Percentiles rank a stretch among this genome's conserved stretches.
Evolutionary conservation across 2,113 vertebrate species (phyloP).

Genomic region (Muntiacus muntjak): DNA sequence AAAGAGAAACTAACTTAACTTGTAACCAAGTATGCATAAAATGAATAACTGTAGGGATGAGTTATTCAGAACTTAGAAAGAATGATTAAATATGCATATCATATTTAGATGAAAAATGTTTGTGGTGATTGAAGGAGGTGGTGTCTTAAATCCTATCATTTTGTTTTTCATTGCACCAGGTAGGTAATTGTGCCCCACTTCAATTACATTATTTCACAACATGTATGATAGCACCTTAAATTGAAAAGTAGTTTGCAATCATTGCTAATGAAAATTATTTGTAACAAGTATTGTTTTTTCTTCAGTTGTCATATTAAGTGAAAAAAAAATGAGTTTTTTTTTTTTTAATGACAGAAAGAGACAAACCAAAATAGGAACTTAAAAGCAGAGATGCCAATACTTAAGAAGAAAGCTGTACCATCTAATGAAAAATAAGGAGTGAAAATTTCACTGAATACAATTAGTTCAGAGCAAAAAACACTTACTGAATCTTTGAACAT

Average conservation of each 20-base stretch:
- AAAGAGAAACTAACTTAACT: background rate
- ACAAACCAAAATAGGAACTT: background rate
- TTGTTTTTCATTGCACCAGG: conserved; percentile 1
- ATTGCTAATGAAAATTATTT: conserved; percentile 62
- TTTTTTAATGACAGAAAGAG: background rate
- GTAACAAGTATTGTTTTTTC: background rate
- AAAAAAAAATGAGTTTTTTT: background rate
- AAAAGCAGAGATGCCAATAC: background rate
- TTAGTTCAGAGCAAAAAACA: background rate
- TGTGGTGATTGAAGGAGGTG: background rate
- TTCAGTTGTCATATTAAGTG: background rate
- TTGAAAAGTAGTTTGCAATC: conserved; percentile 49
- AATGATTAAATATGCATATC: conserved; percentile 24
- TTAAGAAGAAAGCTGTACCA: background rate
- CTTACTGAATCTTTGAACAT: background rate
- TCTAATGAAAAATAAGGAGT: background rate
- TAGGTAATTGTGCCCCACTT: conserved; percentile 41
- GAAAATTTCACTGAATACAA: background rate
- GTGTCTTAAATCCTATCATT: background rate
- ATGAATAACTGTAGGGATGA: background rate
- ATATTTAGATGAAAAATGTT: background rate
- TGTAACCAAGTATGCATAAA: background rate
- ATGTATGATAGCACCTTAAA: conserved; percentile 35
- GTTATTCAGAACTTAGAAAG: background rate
- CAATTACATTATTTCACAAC: conserved; percentile 51